Percentiles rank a stretch among this genome's conserved stretches.
Evolutionary conservation across 2,113 vertebrate genomes (phyloP).

Genomic region (Myotis davidii): DNA sequence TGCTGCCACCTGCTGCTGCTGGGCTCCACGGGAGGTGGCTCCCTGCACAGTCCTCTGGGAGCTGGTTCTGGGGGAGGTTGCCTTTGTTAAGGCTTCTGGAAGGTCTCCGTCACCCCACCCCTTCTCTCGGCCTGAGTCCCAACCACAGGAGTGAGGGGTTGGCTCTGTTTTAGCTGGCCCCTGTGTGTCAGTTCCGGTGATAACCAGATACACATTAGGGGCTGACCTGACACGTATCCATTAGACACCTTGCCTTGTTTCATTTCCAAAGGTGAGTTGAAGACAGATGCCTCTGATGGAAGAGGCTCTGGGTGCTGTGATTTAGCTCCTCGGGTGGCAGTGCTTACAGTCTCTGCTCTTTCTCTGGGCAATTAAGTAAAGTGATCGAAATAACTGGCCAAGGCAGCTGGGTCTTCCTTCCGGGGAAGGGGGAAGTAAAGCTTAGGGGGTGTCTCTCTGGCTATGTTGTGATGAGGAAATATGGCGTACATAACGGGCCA

Average conservation of each 20-base stretch:
- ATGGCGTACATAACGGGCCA: rapidly evolving
- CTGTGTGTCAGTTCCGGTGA: not conserved
- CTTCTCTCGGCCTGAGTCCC: not conserved
- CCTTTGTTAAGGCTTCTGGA: rapidly evolving
- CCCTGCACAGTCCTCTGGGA: rapidly evolving
- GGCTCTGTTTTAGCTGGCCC: not conserved
- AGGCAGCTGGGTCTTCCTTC: too few species aligned
- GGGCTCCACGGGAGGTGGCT: rapidly evolving
- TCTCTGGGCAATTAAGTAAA: not conserved
- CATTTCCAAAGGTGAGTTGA: not conserved
- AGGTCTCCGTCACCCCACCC: rapidly evolving
- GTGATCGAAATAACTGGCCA: not conserved
- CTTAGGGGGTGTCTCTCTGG: not conserved
- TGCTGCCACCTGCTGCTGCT: constrained; percentile 90
- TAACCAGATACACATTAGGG: not conserved
- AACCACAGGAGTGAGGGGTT: rapidly evolving
- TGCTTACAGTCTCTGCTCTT: rapidly evolving
- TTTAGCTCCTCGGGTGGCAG: rapidly evolving
- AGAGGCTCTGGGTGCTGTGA: rapidly evolving
- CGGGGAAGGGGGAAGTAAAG: not conserved
- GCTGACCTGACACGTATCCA: not conserved
- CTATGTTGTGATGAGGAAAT: rapidly evolving
- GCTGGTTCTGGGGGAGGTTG: rapidly evolving
- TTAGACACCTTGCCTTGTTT: not conserved
- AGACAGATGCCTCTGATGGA: rapidly evolving